These are phyloP conservation scores for Ophion ventricosus DNA, from an alignment of 2,888 invertebrate species.

Conservation along the genomic window DNA sequence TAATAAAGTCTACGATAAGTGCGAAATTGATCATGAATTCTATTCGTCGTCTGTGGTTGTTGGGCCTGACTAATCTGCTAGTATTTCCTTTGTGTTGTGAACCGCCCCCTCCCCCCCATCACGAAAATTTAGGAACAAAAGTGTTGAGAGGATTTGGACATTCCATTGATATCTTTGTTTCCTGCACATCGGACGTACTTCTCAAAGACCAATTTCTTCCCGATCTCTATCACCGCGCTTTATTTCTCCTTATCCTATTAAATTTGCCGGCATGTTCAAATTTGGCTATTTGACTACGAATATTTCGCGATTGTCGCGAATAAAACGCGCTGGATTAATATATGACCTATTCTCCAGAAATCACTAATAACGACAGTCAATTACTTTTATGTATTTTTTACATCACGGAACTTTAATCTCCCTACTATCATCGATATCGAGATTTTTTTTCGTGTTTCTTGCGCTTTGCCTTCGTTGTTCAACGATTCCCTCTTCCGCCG, in stretches of 20 bases:
- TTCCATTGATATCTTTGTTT: conserved; percentile 59
- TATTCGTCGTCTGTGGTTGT: conserved; percentile 22
- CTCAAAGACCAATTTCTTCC: conserved; percentile 9
- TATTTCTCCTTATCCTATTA: conserved; percentile 21
- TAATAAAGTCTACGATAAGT: conserved; percentile 22
- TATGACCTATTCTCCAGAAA: conserved; percentile 57
- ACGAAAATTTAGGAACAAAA: conserved; percentile 62
- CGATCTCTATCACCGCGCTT: conserved; percentile 16
- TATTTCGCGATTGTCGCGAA: conserved; percentile 40
- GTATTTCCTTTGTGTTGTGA: conserved; percentile 9
- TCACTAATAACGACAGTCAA: conserved; percentile 67
- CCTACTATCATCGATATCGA: conserved; percentile 16
- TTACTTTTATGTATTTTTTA: conserved; percentile 71
- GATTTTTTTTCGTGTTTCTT: not conserved
- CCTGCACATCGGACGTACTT: conserved; percentile 51
- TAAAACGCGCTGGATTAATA: conserved; percentile 47
- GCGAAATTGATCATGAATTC: conserved; percentile 4
- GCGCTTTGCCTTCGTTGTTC: not conserved
- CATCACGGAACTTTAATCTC: conserved; percentile 64
- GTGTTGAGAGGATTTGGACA: conserved; percentile 51
- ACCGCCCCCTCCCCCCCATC: conserved; percentile 29
- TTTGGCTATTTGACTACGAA: conserved; percentile 51
- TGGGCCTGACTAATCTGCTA: conserved; percentile 31
- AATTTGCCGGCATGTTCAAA: conserved; percentile 36
- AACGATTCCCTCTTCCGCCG: conserved; percentile 5